These are phyloP conservation scores for Coptotermes formosanus DNA, from an alignment of 1,140 invertebrate species.

Conservation along the genomic window DNA sequence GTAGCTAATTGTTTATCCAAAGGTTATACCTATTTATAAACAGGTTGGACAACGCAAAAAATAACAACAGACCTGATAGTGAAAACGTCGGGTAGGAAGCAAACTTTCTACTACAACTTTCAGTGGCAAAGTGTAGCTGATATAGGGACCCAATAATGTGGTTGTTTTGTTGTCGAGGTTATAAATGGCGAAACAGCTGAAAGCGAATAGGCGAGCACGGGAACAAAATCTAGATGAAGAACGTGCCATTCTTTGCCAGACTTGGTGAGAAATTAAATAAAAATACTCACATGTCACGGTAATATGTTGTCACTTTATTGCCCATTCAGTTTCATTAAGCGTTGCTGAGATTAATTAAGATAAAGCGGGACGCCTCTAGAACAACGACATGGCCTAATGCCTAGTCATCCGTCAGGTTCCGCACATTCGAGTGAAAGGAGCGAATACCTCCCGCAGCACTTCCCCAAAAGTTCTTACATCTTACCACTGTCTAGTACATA, in stretches of 20 bases:
- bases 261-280: background rate
- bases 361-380: background rate
- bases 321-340: constrained; percentile 12
- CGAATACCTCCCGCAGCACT: no score
- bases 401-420: background rate
- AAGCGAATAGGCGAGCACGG: background rate
- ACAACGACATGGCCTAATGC: background rate
- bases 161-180: background rate
- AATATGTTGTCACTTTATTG: constrained; percentile 19
- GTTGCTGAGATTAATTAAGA: background rate
- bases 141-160: background rate
- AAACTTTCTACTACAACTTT: no score
- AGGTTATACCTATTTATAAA: no score
- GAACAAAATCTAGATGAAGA: background rate
- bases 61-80: no score
- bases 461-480: no score
- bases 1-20: no score
- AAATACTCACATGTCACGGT: background rate
- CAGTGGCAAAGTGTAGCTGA: no score
- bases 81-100: no score
- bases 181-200: background rate
- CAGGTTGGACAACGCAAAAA: no score
- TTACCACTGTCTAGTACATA: no score
- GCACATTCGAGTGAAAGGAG: background rate
- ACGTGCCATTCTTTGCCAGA: background rate